These are phyloP conservation scores for Morone chrysops DNA, from an alignment of 2,113 vertebrate genomes.

Conservation along the genomic window DNA sequence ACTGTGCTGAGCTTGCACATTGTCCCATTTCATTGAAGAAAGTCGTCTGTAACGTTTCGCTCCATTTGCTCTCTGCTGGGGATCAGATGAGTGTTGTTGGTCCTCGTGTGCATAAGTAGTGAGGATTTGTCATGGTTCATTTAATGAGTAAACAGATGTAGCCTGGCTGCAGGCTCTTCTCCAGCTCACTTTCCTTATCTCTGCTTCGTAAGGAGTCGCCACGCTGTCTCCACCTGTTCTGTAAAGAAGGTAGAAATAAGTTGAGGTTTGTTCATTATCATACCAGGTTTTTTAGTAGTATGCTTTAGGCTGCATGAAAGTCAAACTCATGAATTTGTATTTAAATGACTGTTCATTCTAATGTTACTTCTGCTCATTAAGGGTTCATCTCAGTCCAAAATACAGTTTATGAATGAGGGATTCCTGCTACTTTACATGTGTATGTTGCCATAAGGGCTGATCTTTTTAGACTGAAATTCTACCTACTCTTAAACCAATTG, in stretches of 20 bases:
- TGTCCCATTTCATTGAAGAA: slow-evolving; percentile 13
- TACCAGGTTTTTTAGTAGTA: neutral
- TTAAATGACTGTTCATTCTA: neutral
- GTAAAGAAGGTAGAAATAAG: neutral
- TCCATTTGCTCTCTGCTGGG: slow-evolving; percentile 1
- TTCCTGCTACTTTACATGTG: neutral
- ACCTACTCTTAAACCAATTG: no score
- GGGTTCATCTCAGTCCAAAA: neutral
- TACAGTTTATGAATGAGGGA: no score
- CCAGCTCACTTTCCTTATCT: neutral
- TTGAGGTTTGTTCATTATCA: neutral
- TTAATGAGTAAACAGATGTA: slow-evolving; percentile 45
- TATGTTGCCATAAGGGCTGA: neutral
- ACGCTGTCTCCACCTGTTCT: neutral
- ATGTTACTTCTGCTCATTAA: neutral
- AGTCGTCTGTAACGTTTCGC: slow-evolving; percentile 41
- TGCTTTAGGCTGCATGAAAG: no score
- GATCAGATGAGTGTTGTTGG: slow-evolving; percentile 12
- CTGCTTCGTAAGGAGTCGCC: neutral
- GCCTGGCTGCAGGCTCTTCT: slow-evolving; percentile 12
- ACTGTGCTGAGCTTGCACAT: slow-evolving; percentile 43
- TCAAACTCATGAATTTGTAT: neutral
- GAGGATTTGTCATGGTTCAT: slow-evolving; percentile 35
- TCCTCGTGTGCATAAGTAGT: slow-evolving; percentile 17
- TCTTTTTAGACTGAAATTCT: no score